Percentiles rank a stretch among this genome's conserved stretches.
phyloP scores from a whole-genome alignment of 1,140 invertebrate species.

The Dolichoris vasculosae region DNA sequence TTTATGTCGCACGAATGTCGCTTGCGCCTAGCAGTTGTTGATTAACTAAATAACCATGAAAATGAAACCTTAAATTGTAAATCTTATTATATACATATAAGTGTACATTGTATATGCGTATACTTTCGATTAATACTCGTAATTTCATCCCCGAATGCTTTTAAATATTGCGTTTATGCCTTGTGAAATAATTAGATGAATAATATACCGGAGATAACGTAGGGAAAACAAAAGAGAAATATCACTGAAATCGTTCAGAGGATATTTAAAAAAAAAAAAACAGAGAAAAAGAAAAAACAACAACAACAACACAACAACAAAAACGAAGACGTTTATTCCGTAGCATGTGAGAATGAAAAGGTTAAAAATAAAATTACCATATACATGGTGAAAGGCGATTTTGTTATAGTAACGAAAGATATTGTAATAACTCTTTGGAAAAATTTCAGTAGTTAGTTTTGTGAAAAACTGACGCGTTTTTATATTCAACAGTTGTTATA shows the following conservation, averaged over 20 bases:
- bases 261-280: no score
- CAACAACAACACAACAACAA: no score
- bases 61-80: conserved; percentile 29
- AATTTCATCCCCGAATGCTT: conserved; percentile 28
- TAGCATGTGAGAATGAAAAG: neutral
- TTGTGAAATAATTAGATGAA: no score
- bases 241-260: neutral
- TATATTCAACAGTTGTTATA: conserved; percentile 15
- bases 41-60: conserved; percentile 6
- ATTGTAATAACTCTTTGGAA: conserved; percentile 39
- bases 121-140: conserved; percentile 43
- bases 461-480: conserved; percentile 33
- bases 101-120: conserved; percentile 35
- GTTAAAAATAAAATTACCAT: neutral
- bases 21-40: conserved; percentile 2
- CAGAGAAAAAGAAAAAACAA: no score
- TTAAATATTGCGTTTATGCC: conserved; percentile 2
- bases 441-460: conserved; percentile 18
- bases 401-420: conserved; percentile 42
- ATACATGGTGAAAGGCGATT: conserved; percentile 37
- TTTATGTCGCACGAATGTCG: conserved; percentile 28
- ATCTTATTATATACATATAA: conserved; percentile 34
- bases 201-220: neutral
- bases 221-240: neutral
- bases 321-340: neutral